Conservation (phyloP, 2,797 vertebrate genomes). For the Clarias pachynema region DNA sequence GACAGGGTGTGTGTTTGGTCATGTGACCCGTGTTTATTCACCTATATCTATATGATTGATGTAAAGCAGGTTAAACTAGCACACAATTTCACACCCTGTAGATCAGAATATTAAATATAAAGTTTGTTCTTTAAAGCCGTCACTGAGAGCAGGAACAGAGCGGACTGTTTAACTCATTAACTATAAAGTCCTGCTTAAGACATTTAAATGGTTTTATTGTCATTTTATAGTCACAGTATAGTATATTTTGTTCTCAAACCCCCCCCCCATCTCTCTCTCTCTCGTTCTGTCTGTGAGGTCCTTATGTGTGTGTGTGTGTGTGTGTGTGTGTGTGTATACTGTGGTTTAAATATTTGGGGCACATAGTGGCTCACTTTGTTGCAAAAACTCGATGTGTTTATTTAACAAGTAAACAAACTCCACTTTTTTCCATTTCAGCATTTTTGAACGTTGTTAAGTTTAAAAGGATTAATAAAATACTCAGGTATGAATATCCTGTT, state of each 20-base stretch:
- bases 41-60: too few relatives aligned
- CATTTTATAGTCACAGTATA: neutral
- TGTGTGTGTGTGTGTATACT: slow-evolving; percentile 22
- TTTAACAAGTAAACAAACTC: neutral
- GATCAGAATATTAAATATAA: neutral
- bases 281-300: neutral
- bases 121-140: neutral
- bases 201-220: neutral
- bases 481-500: neutral
- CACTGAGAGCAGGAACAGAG: neutral
- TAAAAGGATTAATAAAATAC: neutral
- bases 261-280: neutral
- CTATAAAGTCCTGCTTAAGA: neutral
- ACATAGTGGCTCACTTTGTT: slow-evolving; percentile 29
- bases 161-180: neutral
- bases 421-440: neutral
- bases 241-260: neutral
- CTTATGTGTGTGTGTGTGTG: neutral
- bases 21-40: neutral
- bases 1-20: neutral
- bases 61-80: too few relatives aligned
- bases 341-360: neutral
- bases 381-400: neutral
- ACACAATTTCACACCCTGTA: neutral
- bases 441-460: neutral